Evolutionary conservation across 1,140 invertebrate species (phyloP), one percentile per base, ranked within the genome.

Genomic region (Elymnias hypermnestra): DNA sequence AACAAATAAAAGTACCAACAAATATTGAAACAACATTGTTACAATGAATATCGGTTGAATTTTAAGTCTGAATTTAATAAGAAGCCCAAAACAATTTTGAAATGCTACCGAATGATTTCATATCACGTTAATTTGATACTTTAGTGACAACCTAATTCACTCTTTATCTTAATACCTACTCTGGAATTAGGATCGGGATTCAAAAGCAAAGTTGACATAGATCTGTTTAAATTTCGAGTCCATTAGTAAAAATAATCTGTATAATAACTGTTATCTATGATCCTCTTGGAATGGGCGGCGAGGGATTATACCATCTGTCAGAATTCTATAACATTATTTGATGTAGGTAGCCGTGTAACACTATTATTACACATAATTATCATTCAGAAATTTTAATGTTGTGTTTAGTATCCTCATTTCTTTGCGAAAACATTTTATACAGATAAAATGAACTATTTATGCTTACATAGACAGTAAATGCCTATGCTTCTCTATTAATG

Each of bases 291-390:
- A 38, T 35, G 25, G 41, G 48, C 48, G 39, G 38, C 47, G 35
- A 40, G 26, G 48, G 44, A 56, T 51, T 56, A 53, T 40, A 37
- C 15, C 33, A 54, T 43, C 23, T 42, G 39, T 43, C 33, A 43
- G 18, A 50, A 13, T 23, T 39, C 18, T 42, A 37, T 42, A 38
- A 28, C 25, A 43, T 42, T 42, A n/a, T n/a, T n/a, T 38, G 23
- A 26, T 43, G 39, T 29, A 36, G 40, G 35, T 42, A 36, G 39
- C 18, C 26, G 6, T 37, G n/a, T 9, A 19, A 33, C 31, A 17
- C 31, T 33, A 6, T 33, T 2, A 15, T 33, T 12, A 13, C 2
- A 31, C 2, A 31, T 14, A 31, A 15, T 33, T 18, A 33, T 0
- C 18, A 33, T 17, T 33, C 31, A 15, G 31, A 15, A 7, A 17